Percentiles rank a stretch among this genome's conserved stretches.
Conservation (phyloP, 2,797 vertebrate species). For the Pipistrellus nathusii region DNA sequence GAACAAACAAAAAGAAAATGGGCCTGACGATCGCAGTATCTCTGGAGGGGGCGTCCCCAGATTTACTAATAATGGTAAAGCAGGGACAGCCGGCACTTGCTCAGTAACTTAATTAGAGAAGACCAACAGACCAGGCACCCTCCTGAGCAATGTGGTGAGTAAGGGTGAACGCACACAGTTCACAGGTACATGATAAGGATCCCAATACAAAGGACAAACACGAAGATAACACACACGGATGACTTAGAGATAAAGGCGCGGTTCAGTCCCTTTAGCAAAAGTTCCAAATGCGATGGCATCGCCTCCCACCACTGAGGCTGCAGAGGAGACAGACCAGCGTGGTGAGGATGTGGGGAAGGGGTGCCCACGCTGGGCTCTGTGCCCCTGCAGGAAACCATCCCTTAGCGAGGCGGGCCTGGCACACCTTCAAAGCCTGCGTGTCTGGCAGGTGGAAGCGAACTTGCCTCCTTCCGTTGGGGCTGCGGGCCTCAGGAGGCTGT, state of each 20-base stretch:
- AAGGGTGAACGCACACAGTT: neutral
- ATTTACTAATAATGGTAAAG: neutral
- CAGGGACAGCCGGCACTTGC: neutral
- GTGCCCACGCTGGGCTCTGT: neutral
- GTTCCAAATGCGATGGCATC: neutral
- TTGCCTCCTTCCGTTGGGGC: fast-evolving
- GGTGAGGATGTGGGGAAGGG: neutral
- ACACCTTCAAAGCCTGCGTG: neutral
- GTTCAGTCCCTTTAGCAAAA: neutral
- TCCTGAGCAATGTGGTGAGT: neutral
- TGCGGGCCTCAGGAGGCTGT: neutral
- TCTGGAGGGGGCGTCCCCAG: neutral
- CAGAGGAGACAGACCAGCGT: neutral
- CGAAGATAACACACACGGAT: neutral
- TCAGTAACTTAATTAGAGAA: neutral
- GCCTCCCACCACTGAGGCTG: neutral
- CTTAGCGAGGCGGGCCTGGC: fast-evolving
- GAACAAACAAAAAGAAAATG: neutral
- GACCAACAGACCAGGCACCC: neutral
- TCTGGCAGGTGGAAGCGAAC: neutral
- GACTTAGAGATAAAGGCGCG: neutral
- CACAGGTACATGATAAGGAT: neutral
- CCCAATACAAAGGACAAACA: neutral
- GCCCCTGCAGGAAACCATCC: fast-evolving
- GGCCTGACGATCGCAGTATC: neutral